A percentile compares a stretch with the other conserved stretches of the same genome.
Evolutionary conservation across 2,797 vertebrate species (phyloP).

Genomic region (Helarctos malayanus): DNA sequence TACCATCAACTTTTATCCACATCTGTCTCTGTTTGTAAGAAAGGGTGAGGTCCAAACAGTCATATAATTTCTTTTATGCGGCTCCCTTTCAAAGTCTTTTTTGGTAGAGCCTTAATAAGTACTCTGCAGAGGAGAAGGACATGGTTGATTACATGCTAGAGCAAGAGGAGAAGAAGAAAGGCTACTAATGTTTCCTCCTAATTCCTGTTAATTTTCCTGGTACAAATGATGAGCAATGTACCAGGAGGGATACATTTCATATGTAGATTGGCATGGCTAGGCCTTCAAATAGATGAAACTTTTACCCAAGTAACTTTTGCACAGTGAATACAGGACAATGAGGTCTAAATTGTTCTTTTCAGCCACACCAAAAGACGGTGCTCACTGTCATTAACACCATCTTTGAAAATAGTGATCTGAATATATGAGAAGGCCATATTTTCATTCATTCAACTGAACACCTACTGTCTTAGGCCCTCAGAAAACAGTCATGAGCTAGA

Average conservation of each 20-base stretch:
- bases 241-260: background rate
- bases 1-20: background rate
- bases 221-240: conserved; percentile 50
- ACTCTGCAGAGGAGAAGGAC: conserved; percentile 61
- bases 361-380: background rate
- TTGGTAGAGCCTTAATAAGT: conserved; percentile 72
- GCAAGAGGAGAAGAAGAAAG: conserved; percentile 61
- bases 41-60: conserved; percentile 48
- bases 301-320: background rate
- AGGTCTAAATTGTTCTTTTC: background rate
- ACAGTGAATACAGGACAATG: background rate
- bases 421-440: background rate
- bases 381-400: background rate
- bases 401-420: background rate
- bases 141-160: conserved; percentile 68
- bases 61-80: conserved; percentile 58
- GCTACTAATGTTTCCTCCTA: conserved; percentile 46
- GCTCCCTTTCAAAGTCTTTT: conserved; percentile 62
- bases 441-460: background rate
- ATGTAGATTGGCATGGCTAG: background rate
- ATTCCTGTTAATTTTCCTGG: conserved; percentile 75
- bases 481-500: background rate
- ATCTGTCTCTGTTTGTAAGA: conserved; percentile 58
- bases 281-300: background rate
- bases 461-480: background rate